phyloP scores from a whole-genome alignment of 2,113 vertebrate species.

The Siniperca knerii region DNA sequence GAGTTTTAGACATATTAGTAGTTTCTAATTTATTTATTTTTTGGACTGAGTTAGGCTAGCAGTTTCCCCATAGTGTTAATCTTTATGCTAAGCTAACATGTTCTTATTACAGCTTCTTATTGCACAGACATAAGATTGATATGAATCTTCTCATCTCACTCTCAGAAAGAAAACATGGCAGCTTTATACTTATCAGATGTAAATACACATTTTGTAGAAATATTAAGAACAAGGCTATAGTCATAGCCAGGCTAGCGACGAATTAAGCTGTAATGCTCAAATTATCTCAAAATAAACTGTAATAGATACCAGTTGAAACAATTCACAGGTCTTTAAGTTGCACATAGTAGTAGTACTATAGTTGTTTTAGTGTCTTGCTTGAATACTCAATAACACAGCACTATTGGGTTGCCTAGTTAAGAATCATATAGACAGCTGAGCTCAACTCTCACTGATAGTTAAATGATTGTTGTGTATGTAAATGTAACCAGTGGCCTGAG shows the following conservation, averaged over 20 bases:
- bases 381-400: background rate
- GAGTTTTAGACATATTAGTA: no score
- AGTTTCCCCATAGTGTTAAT: background rate
- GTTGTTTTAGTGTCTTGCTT: background rate
- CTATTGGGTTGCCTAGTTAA: constrained; percentile 13
- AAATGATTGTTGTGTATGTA: constrained; percentile 7
- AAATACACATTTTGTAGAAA: background rate
- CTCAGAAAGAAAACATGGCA: background rate
- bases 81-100: background rate
- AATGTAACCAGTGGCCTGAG: constrained; percentile 15
- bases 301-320: background rate
- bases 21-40: no score
- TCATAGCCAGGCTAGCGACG: background rate
- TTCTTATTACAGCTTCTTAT: background rate
- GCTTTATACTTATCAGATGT: background rate
- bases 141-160: background rate
- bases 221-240: background rate
- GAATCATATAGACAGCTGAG: background rate
- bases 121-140: no score
- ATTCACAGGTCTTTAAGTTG: background rate
- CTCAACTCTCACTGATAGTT: background rate
- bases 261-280: background rate
- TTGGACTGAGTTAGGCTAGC: no score
- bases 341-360: background rate
- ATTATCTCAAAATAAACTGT: background rate